phyloP scores from a whole-genome alignment of 2,113 vertebrate species.

The Alouatta palliata region DNA sequence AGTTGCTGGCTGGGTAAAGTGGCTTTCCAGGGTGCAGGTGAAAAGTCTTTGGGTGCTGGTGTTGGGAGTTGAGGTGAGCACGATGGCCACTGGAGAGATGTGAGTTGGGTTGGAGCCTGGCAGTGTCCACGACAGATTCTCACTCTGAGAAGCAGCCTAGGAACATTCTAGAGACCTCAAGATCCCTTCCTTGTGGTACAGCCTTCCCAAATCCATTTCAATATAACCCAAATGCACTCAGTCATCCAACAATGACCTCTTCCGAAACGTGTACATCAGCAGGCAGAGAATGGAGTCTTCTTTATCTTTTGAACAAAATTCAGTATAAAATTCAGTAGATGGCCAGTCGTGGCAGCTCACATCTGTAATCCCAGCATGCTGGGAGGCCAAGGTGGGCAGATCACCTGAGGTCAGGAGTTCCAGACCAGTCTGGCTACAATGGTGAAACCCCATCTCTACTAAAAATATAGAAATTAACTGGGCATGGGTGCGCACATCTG shows the following conservation, averaged over 20 bases:
- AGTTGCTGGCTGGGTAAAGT: not conserved
- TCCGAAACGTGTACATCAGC: not conserved
- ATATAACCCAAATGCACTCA: not conserved
- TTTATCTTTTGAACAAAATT: not conserved
- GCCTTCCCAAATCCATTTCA: not conserved
- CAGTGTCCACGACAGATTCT: rapidly evolving
- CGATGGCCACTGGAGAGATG: rapidly evolving
- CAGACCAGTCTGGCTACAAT: too few relatives aligned
- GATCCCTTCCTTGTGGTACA: not conserved
- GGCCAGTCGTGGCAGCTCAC: too few relatives aligned
- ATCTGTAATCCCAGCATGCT: too few relatives aligned
- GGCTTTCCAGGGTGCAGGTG: not conserved
- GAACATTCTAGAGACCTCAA: not conserved
- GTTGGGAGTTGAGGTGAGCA: not conserved
- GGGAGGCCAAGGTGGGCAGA: too few relatives aligned
- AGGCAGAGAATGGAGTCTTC: not conserved
- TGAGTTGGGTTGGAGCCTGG: not conserved
- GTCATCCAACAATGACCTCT: not conserved
- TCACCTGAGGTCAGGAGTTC: too few relatives aligned
- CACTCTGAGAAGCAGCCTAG: not conserved
- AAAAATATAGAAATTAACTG: too few relatives aligned
- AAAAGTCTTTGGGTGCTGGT: not conserved
- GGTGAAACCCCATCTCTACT: too few relatives aligned
- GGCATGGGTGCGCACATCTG: too few relatives aligned
- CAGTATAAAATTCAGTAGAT: not conserved